Percentiles rank a stretch among this genome's conserved stretches.
Conservation (phyloP, 2,888 invertebrate genomes). For the Platerodrilus igneus region DNA sequence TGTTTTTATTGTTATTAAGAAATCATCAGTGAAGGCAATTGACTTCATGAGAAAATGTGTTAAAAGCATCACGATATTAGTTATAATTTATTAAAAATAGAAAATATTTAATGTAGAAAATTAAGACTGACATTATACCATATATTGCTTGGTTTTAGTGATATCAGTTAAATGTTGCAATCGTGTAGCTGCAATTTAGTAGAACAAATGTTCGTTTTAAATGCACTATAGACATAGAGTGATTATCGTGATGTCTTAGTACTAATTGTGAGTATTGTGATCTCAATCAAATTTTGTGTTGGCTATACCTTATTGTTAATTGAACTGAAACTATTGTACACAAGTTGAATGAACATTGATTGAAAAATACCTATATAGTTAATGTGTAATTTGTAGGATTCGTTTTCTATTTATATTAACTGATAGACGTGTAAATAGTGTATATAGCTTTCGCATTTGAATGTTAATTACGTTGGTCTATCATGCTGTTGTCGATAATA, state of each 20-base stretch:
- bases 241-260: slow-evolving; percentile 36
- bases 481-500: slow-evolving; percentile 44
- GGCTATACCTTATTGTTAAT: slow-evolving; percentile 30
- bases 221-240: slow-evolving; percentile 17
- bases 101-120: slow-evolving; percentile 27
- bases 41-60: slow-evolving; percentile 14
- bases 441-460: slow-evolving; percentile 44
- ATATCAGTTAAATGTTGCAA: slow-evolving; percentile 8
- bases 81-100: slow-evolving; percentile 17
- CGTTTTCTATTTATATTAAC: slow-evolving; percentile 40
- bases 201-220: slow-evolving; percentile 14
- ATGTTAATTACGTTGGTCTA: slow-evolving; percentile 41
- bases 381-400: too few relatives aligned
- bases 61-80: slow-evolving; percentile 27
- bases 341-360: too few relatives aligned
- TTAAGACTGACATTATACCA: slow-evolving; percentile 27
- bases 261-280: slow-evolving; percentile 39
- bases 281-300: slow-evolving; percentile 39
- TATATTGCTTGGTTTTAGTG: too few relatives aligned
- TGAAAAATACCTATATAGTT: too few relatives aligned
- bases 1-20: too few relatives aligned
- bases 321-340: slow-evolving; percentile 42
- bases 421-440: slow-evolving; percentile 40
- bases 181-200: slow-evolving; percentile 25
- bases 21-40: too few relatives aligned